phyloP scores from a whole-genome alignment of 1,140 invertebrate species.

The Anagrus nilaparvatae region DNA sequence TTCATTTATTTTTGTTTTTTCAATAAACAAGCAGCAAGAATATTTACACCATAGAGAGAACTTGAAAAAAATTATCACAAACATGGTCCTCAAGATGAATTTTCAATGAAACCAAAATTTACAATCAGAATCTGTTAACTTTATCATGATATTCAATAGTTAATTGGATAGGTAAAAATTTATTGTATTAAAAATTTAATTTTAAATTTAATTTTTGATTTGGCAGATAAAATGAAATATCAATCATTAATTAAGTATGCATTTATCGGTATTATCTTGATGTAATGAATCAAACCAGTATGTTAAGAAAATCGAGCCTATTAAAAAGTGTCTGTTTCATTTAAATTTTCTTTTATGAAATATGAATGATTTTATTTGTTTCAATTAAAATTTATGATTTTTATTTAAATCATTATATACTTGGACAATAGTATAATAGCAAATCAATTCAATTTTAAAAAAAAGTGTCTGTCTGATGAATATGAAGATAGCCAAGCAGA shows the following conservation, averaged over 20 bases:
- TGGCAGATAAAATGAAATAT: constrained; percentile 85
- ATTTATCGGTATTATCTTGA: constrained; percentile 68
- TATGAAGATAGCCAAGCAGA: too few species aligned
- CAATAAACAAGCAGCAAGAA: constrained; percentile 48
- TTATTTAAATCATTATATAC: too few species aligned
- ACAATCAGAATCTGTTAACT: constrained; percentile 66
- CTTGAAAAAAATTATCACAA: constrained; percentile 74
- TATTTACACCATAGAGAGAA: constrained; percentile 66
- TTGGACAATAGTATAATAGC: too few species aligned
- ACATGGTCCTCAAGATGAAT: constrained; percentile 59
- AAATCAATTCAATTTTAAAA: too few species aligned
- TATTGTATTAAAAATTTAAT: too few species aligned
- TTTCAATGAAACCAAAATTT: constrained; percentile 77
- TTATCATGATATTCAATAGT: constrained; percentile 71
- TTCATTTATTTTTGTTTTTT: too few species aligned
- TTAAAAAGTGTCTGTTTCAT: too few species aligned
- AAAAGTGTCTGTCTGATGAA: too few species aligned
- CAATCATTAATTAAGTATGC: constrained; percentile 76
- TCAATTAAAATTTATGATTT: too few species aligned
- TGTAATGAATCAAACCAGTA: constrained; percentile 52
- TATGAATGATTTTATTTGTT: too few species aligned
- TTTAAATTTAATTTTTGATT: constrained; percentile 14
- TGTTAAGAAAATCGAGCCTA: constrained; percentile 40
- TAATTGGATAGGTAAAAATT: constrained; percentile 75
- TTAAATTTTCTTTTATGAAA: too few species aligned